These are phyloP conservation scores for Aphidius gifuensis DNA, from an alignment of 1,140 invertebrate genomes.

Conservation along the genomic window DNA sequence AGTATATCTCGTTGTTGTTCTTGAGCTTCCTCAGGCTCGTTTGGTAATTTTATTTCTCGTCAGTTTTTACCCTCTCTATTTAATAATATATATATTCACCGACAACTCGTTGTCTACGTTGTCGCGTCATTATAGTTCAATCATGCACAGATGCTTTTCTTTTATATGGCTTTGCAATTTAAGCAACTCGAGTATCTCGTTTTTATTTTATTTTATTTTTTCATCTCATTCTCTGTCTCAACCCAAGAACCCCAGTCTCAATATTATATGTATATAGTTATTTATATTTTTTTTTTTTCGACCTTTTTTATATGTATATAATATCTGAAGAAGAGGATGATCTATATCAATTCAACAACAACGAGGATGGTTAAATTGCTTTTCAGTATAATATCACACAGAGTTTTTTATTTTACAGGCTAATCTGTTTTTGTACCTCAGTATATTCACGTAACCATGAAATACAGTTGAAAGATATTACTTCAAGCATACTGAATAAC, in stretches of 20 bases:
- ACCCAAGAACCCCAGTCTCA: slow-evolving; percentile 19
- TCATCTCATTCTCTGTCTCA: slow-evolving; percentile 14
- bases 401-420: slow-evolving; percentile 32
- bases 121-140: slow-evolving; percentile 46
- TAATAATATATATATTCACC: too few species aligned
- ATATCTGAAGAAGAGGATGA: slow-evolving; percentile 34
- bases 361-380: slow-evolving; percentile 43
- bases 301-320: slow-evolving; percentile 31
- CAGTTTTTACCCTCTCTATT: slow-evolving; percentile 6
- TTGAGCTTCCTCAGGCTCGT: slow-evolving; percentile 27
- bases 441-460: slow-evolving; percentile 41
- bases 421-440: slow-evolving; percentile 44
- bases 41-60: slow-evolving; percentile 43
- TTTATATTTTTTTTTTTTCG: slow-evolving; percentile 24
- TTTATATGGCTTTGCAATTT: slow-evolving; percentile 42
- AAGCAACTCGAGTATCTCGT: slow-evolving; percentile 26
- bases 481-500: slow-evolving; percentile 26
- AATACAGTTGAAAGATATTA: slow-evolving; percentile 23
- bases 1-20: too few species aligned
- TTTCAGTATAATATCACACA: slow-evolving; percentile 34
- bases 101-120: slow-evolving; percentile 22
- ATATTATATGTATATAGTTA: neutral
- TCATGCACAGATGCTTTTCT: slow-evolving; percentile 41
- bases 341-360: slow-evolving; percentile 46
- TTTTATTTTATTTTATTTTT: neutral